phyloP scores from a whole-genome alignment of 30 jellyfish, hydroid and myxozoan species.

The Phacellophora camtschatica region DNA sequence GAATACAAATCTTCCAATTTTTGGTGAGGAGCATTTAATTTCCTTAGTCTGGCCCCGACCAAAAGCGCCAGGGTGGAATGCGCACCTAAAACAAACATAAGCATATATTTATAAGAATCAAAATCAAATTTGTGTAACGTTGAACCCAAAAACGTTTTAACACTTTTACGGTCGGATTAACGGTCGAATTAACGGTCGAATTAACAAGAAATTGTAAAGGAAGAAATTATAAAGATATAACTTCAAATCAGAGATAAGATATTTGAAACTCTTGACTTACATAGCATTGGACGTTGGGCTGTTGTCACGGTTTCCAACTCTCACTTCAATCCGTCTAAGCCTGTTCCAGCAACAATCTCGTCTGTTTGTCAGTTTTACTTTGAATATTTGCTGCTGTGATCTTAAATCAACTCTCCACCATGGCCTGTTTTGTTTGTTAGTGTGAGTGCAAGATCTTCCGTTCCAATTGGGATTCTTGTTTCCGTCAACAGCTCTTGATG shows the following conservation, averaged over 20 bases:
- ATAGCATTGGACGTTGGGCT: background rate
- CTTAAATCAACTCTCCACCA: conserved; percentile 65
- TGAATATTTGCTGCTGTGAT: background rate
- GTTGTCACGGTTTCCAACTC: conserved; percentile 22
- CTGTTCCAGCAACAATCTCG: conserved; percentile 35
- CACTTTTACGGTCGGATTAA: too few species aligned
- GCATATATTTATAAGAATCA: too few species aligned
- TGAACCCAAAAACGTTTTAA: too few species aligned
- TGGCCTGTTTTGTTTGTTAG: conserved; percentile 1
- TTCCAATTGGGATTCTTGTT: background rate
- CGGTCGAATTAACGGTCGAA: too few species aligned
- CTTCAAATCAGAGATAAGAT: too few species aligned
- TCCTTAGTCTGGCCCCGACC: conserved; percentile 20
- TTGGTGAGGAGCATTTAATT: conserved; percentile 34
- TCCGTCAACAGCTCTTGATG: conserved; percentile 40
- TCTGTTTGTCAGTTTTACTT: conserved; percentile 19
- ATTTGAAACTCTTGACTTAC: too few species aligned
- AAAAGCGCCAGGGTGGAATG: conserved; percentile 39
- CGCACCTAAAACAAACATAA: background rate
- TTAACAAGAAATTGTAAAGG: too few species aligned
- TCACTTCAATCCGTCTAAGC: background rate
- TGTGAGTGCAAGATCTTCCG: conserved; percentile 22
- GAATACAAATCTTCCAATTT: conserved; percentile 36
- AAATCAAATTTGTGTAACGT: too few species aligned
- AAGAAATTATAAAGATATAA: too few species aligned